Base-by-base conservation (phyloP, 2,113 vertebrate species). In the Mungos mungo region DNA sequence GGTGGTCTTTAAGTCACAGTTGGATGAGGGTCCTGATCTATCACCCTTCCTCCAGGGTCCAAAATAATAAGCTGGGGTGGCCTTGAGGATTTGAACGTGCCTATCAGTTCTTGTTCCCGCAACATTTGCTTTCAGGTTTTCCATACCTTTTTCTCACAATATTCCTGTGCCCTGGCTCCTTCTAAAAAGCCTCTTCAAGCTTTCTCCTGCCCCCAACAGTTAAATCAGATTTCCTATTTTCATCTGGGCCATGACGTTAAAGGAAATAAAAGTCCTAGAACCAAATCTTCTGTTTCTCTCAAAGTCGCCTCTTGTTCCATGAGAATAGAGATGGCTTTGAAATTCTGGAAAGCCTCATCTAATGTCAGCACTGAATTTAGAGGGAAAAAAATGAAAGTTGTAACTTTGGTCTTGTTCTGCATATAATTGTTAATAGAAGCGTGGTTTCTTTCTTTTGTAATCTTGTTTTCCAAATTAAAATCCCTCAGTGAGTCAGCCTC, bases 381-480 rank as follows among this genome's bases (percentile, higher is more conserved):
- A 35, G 68, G 38, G 81, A 18, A 45, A 90, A 95, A 98, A 96
- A 84, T 83, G 93, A 95, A 97, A 95, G 96, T 92, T 94, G 57
- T 79, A 81, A 79, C 50, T 72, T 60, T 88, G 95, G 65, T 71
- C 89, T 86, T 35, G 57, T 88, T 95, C 80, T 81, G 83, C 63
- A 54, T 65, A 3, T 90, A 81, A 96, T 95, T 96, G 89, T 92
- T 96, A 96, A 94, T 96, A 96, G 93, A 97, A 96, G 45, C 84
- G 96, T 82, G 97, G 97, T 92, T 97, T 94, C 94, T 95, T 92
- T 93, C 91, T 95, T 93, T 84, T 82, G 92, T 95, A 77, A 96
- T 89, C 97, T 95, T 94, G 87, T 93, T 98, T 97, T 97, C 97
- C 95, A 95, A 97, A 97, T 97, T 95, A 96, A 97, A 96, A 85